phyloP scores from a whole-genome alignment of 2,113 vertebrate species.

The Sorex araneus region DNA sequence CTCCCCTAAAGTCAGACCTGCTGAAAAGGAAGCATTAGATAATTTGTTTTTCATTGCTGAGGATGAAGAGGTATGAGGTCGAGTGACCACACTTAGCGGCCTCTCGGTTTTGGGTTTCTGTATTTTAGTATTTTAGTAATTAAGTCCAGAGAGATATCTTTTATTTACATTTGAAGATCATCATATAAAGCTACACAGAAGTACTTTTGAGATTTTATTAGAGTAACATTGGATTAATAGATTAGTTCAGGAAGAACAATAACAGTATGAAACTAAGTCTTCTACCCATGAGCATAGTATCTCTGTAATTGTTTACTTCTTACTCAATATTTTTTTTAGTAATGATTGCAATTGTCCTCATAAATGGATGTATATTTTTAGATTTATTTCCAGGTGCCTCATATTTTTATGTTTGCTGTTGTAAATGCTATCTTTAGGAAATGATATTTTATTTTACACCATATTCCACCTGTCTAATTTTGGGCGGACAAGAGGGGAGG shows the following conservation, averaged over 20 bases:
- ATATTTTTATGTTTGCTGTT: constrained; percentile 41
- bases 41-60: too few species aligned
- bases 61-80: too few species aligned
- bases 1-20: too few species aligned
- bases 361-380: constrained; percentile 8
- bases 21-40: too few species aligned
- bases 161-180: constrained; percentile 25
- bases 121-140: too few species aligned
- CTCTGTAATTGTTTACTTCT: constrained; percentile 47
- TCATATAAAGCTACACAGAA: constrained; percentile 28
- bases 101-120: too few species aligned
- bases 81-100: too few species aligned
- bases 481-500: background rate
- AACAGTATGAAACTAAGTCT: background rate
- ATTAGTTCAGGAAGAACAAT: constrained; percentile 6
- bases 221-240: constrained; percentile 29
- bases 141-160: too few species aligned
- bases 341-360: constrained; percentile 26
- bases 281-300: background rate
- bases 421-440: constrained; percentile 36
- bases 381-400: constrained; percentile 33
- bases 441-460: constrained; percentile 38
- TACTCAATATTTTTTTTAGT: background rate
- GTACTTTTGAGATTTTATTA: constrained; percentile 53
- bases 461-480: background rate